A percentile compares a stretch with the other conserved stretches of the same genome.
Conservation (phyloP, 2,113 vertebrate genomes). For the Connochaetes taurinus region DNA sequence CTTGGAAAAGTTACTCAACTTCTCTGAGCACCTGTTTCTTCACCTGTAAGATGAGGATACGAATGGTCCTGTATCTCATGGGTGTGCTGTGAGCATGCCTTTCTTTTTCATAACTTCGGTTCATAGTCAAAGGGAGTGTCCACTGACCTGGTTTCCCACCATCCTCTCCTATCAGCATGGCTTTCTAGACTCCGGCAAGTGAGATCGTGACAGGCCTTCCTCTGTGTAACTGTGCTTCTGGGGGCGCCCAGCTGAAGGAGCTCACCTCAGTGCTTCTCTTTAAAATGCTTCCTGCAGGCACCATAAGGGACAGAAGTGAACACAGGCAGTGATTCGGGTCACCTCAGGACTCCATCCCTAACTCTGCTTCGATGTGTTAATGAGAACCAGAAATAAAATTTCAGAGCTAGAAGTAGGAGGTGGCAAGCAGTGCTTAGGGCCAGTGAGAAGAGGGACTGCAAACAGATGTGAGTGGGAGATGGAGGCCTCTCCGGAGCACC, state of each 20-base stretch:
- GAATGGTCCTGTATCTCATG: rapidly evolving
- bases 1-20: not conserved
- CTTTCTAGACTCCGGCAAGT: not conserved
- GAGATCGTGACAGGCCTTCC: not conserved
- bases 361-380: slow-evolving; percentile 54
- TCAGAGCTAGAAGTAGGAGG: slow-evolving; percentile 28
- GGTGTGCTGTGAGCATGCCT: not conserved
- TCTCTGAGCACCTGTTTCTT: not conserved
- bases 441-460: not conserved
- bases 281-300: not conserved
- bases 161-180: not conserved
- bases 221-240: not conserved
- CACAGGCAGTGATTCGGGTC: not conserved
- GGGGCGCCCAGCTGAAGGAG: not conserved
- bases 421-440: not conserved
- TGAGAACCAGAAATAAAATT: slow-evolving; percentile 48
- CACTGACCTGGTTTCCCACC: not conserved
- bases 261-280: not conserved
- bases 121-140: not conserved
- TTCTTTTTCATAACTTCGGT: not conserved
- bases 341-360: slow-evolving; percentile 36
- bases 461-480: slow-evolving; percentile 53
- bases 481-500: not conserved
- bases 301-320: not conserved
- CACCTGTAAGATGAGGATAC: not conserved